These are phyloP conservation scores for Lepidocyrtoides sp. DNA, from an alignment of 2,888 invertebrate species.

Conservation along the genomic window DNA sequence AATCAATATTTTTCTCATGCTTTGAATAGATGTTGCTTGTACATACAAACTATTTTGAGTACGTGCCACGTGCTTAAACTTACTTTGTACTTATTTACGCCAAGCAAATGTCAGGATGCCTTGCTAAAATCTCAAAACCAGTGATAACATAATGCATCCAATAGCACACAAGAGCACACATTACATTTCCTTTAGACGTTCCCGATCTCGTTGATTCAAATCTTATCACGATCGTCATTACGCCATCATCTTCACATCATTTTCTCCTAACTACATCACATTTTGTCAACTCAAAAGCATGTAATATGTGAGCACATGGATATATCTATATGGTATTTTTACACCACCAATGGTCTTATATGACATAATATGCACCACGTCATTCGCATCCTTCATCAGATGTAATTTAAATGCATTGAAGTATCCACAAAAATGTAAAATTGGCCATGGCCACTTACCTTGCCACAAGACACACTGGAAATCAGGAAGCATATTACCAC, in stretches of 20 bases:
- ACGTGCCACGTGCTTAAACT: neutral
- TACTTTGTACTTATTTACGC: neutral
- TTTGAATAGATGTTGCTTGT: too few species aligned
- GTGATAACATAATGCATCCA: neutral
- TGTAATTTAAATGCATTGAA: slow-evolving; percentile 75
- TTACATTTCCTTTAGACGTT: neutral
- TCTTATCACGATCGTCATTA: slow-evolving; percentile 42
- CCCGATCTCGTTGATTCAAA: neutral
- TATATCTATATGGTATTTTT: neutral
- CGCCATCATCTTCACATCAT: slow-evolving; percentile 15
- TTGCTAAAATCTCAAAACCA: neutral
- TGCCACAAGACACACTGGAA: slow-evolving; percentile 74
- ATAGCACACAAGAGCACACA: neutral
- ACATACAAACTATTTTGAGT: too few species aligned
- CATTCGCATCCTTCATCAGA: slow-evolving; percentile 49
- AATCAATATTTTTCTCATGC: slow-evolving; percentile 20
- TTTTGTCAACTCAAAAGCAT: slow-evolving; percentile 1
- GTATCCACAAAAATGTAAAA: slow-evolving; percentile 43
- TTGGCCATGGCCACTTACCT: slow-evolving; percentile 67
- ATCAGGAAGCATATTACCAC: slow-evolving; percentile 73
- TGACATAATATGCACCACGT: too few species aligned
- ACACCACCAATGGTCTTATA: too few species aligned
- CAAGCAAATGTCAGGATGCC: neutral
- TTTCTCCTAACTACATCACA: slow-evolving; percentile 24
- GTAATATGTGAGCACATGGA: neutral